A percentile compares a stretch with the other conserved stretches of the same genome.
Conservation (phyloP, 2,888 invertebrate species). For the Bellardia pandia region DNA sequence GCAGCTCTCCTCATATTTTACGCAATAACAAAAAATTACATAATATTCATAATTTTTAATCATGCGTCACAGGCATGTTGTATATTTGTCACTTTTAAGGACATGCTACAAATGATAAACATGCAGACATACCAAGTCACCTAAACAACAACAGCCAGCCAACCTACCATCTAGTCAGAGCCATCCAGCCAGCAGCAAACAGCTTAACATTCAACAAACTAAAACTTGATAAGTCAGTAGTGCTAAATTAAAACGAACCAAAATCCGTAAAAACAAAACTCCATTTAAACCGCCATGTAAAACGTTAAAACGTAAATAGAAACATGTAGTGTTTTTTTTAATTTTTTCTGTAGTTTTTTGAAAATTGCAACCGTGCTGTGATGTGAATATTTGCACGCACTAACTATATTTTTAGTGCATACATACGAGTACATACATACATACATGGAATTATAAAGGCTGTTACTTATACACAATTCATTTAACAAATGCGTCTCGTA, state of each 20-base stretch:
- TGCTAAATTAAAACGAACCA: constrained; percentile 17
- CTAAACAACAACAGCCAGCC: constrained; percentile 22
- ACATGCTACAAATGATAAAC: constrained; percentile 71
- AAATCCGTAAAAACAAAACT: constrained; percentile 23
- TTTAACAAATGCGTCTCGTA: constrained; percentile 65
- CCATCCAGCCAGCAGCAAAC: constrained; percentile 22
- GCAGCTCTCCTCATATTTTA: not conserved
- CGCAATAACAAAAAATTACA: constrained; percentile 52
- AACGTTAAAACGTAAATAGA: constrained; percentile 68
- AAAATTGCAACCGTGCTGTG: constrained; percentile 71
- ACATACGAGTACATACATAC: too few species aligned
- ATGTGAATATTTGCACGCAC: constrained; percentile 72
- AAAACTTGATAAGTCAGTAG: constrained; percentile 52
- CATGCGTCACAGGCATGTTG: constrained; percentile 72
- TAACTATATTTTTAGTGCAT: constrained; percentile 39
- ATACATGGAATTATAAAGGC: not conserved
- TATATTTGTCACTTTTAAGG: constrained; percentile 73
- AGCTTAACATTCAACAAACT: constrained; percentile 34
- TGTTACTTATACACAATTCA: constrained; percentile 48
- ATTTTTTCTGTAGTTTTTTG: not conserved
- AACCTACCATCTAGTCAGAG: constrained; percentile 27
- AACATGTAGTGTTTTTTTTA: constrained; percentile 48
- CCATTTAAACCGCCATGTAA: constrained; percentile 67
- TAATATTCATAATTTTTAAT: constrained; percentile 73
- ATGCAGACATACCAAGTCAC: constrained; percentile 49